phyloP scores from a whole-genome alignment of 2,113 vertebrate species.

The Dasyprocta punctata region DNA sequence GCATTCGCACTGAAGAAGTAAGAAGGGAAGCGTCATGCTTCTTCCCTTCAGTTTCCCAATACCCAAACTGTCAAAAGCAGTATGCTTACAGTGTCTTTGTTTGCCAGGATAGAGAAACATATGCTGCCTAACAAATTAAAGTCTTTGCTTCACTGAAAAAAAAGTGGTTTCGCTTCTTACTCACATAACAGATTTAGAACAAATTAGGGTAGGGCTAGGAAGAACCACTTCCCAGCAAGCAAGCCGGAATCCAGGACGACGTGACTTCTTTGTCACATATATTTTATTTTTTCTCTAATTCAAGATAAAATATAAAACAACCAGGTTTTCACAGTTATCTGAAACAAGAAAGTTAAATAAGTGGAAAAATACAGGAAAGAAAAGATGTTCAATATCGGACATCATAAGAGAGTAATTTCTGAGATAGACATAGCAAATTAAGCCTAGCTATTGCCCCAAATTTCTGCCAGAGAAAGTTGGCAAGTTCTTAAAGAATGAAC shows the following conservation, averaged over 20 bases:
- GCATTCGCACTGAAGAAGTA: neutral
- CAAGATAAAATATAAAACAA: neutral
- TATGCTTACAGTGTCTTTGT: neutral
- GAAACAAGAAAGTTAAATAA: neutral
- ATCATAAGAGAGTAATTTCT: neutral
- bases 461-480: neutral
- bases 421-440: neutral
- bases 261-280: neutral
- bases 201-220: neutral
- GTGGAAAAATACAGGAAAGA: neutral
- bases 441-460: neutral
- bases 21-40: neutral
- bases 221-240: neutral
- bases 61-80: neutral
- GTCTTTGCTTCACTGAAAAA: neutral
- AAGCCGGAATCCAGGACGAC: neutral
- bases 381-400: neutral
- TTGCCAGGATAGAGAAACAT: neutral
- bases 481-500: neutral
- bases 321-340: neutral
- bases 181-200: neutral
- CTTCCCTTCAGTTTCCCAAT: neutral
- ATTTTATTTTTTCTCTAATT: neutral
- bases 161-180: neutral
- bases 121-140: neutral